phyloP scores from a whole-genome alignment of 2,797 vertebrate genomes.

The Trematomus bernacchii region DNA sequence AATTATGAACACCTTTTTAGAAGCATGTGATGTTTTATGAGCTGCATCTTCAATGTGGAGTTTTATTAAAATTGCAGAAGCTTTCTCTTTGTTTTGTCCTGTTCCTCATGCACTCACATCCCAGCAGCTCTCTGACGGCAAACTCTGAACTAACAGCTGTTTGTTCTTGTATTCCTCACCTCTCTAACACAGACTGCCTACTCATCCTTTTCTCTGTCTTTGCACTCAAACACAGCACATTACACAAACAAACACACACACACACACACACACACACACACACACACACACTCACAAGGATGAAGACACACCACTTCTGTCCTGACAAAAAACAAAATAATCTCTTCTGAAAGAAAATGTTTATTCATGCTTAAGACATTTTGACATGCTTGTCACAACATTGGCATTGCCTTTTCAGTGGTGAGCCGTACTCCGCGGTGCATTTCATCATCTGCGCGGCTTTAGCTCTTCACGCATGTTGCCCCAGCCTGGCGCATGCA shows the following conservation, averaged over 20 bases:
- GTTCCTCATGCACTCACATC: slow-evolving; percentile 23
- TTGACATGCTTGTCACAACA: slow-evolving; percentile 74
- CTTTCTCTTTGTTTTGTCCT: slow-evolving; percentile 5
- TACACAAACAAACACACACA: not conserved
- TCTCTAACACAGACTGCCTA: slow-evolving; percentile 16
- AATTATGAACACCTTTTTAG: slow-evolving; percentile 13
- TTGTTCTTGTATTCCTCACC: slow-evolving; percentile 29
- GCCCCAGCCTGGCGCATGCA: slow-evolving; percentile 9
- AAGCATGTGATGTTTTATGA: slow-evolving; percentile 1
- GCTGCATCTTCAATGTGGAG: slow-evolving; percentile 11
- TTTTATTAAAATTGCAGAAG: slow-evolving; percentile 14
- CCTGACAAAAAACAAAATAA: slow-evolving; percentile 70
- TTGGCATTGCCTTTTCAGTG: slow-evolving; percentile 58
- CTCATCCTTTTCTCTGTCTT: slow-evolving; percentile 25
- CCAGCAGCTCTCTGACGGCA: not conserved
- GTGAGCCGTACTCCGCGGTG: slow-evolving; percentile 39
- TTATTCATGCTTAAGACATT: slow-evolving; percentile 71
- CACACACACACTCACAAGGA: slow-evolving; percentile 4
- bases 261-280: too few species aligned
- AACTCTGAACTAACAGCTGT: not conserved
- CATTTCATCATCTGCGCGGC: slow-evolving; percentile 27
- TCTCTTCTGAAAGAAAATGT: slow-evolving; percentile 70
- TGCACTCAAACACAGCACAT: slow-evolving; percentile 10
- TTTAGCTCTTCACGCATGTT: slow-evolving; percentile 43
- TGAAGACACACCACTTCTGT: slow-evolving; percentile 36